Evolutionary conservation across 2,888 invertebrate genomes (phyloP), one percentile per base, ranked within the genome.

Genomic region (Acanthacorydalis orientalis): DNA sequence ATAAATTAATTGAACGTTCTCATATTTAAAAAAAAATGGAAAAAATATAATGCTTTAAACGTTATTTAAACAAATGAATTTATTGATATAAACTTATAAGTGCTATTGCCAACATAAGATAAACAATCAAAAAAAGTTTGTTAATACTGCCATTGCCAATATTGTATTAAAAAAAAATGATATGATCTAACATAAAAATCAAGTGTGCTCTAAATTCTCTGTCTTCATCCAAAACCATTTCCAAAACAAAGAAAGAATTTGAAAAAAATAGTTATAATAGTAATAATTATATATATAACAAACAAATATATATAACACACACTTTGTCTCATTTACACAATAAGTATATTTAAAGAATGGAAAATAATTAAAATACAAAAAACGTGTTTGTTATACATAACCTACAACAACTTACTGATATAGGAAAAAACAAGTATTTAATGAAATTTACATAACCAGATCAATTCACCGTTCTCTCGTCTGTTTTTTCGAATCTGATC

Each of bases 131-230:
- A 40, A n/a, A 31, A 46, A 46, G 38, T 43, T 42, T 47, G 37
- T 39, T 43, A 38, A 43, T 47, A 47, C 47, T 47, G 47, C 47
- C 47, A 47, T 47, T 47, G 47, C 47, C 47, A 47, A 47, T 47
- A 47, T 43, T 47, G 47, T 47, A 47, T 42, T 16, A 31, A 42
- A 35, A 42, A n/a, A n/a, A 46, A 32, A 40, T 16, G 12, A 31
- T 31, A 32, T 9, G 14, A 43, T 43, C 43, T 31, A 23, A 44
- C 40, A 32, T 33, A 46, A 46, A 46, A 15, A 11, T 38, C 12
- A 31, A 41, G 32, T 37, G 38, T 39, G 37, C 37, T 37, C 12
- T 14, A 43, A 31, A 31, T 31, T 31, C 31, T 31, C 31, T 37
- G 31, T 23, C 43, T 16, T 43, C 12, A 31, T 23, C 31, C 23